Base-by-base conservation (phyloP, 2,797 vertebrate species). In the Gymnothorax reevesii region DNA sequence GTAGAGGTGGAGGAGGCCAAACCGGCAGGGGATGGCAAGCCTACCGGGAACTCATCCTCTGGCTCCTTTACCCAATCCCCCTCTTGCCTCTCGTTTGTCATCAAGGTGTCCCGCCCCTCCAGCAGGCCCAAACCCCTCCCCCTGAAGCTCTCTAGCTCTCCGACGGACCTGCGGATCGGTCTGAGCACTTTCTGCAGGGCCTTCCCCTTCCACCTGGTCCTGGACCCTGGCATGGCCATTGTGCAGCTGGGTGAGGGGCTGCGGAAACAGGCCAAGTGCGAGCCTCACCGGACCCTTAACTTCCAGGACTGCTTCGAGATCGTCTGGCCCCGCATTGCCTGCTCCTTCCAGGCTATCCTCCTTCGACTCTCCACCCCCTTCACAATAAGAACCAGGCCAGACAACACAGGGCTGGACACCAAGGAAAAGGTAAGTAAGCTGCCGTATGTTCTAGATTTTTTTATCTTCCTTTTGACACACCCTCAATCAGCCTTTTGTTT, bases 221-320 rank as follows among this genome's bases (percentile, higher is more conserved):
- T 99, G 90, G 99, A 99, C 86, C 94, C 97, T 85, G 95, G 92
- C 91, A 99, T 99, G 99, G 92, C 96, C 69, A 89, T 99, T 52
- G 95, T 99, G 85, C 98, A 99, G 95, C 96, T 99, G 13, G 99
- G 99, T 25, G 99, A 98, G 93, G 98, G 98, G 73, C 93, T 99
- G 79, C 94, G 98, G 89, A 97, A 96, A 90, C 97, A 99, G 91
- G 95, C 97, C 88, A 97, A 96, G 90, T 97, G 96, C 77, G 98
- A 99, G 83, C 90, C 92, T 84, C 96, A 97, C 89, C 96, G 97
- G 94, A 94, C 92, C 27, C 94, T 98, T 92, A 97, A 92, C 73
- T 99, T 99, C 91, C 95, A 96, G 91, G 98, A 99, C 93, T 97
- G 97, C 94, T 99, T 99, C 10, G 97, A 99, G 93, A 97, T 99